Evolutionary conservation across 2,113 vertebrate species (phyloP).

Genomic region (Calyptommatus sinebrachiatus): DNA sequence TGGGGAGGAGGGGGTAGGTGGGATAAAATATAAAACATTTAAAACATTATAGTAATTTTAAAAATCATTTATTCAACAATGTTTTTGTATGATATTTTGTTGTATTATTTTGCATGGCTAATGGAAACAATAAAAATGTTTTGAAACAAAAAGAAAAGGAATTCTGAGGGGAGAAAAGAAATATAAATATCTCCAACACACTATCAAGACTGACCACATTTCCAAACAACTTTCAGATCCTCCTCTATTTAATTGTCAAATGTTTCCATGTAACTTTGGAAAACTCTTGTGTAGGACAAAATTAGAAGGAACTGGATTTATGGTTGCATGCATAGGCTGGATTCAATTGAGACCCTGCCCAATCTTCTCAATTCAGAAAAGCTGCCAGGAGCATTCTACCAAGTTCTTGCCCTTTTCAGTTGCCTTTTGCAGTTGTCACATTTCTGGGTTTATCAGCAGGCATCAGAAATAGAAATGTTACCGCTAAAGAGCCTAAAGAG

Average conservation of each 20-base stretch:
- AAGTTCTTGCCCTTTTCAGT: neutral
- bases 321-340: constrained; percentile 4
- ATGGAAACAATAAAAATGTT: too few species aligned
- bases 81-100: too few species aligned
- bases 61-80: too few species aligned
- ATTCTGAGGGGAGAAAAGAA: constrained; percentile 17
- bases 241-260: constrained; percentile 26
- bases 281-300: constrained; percentile 11
- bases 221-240: constrained; percentile 20
- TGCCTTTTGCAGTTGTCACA: neutral
- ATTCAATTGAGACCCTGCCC: constrained; percentile 26
- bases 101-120: too few species aligned
- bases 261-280: constrained; percentile 28
- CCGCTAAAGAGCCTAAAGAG: neutral
- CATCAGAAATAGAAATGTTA: neutral
- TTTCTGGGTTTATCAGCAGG: neutral
- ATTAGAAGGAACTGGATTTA: constrained; percentile 30
- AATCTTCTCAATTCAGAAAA: constrained; percentile 9
- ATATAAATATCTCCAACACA: neutral
- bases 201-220: constrained; percentile 19
- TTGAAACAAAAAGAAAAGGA: neutral
- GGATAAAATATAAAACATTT: too few species aligned
- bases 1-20: too few species aligned
- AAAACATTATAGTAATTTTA: too few species aligned
- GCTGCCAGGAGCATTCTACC: neutral